Percentiles rank a stretch among this genome's conserved stretches.
Evolutionary conservation across 64 coral and sea anemone species (phyloP).

Genomic region (Platygyra sinensis): DNA sequence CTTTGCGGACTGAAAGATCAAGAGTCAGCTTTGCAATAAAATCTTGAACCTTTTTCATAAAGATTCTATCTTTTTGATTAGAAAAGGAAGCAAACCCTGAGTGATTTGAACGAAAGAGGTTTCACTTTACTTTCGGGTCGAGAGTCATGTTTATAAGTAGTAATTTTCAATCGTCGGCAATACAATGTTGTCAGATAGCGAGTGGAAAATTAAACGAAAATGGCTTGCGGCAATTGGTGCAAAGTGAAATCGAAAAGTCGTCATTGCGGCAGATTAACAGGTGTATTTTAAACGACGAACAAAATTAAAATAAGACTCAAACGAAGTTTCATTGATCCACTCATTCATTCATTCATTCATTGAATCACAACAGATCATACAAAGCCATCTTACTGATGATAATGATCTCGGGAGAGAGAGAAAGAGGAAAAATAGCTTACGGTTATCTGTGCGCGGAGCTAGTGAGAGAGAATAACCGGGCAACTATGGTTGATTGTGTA

Average conservation of each 20-base stretch:
- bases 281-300: constrained; percentile 10
- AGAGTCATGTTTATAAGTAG: background rate
- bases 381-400: background rate
- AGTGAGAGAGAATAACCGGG: background rate
- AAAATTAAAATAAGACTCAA: constrained; percentile 23
- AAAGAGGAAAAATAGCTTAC: background rate
- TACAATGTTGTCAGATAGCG: constrained; percentile 11
- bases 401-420: background rate
- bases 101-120: background rate
- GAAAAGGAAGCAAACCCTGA: background rate
- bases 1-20: constrained; percentile 1
- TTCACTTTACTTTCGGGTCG: background rate
- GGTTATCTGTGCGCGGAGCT: background rate
- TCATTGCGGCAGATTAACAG: constrained; percentile 36
- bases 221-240: constrained; percentile 42
- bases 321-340: background rate
- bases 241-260: constrained; percentile 48
- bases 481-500: background rate
- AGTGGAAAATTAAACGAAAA: constrained; percentile 35
- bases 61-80: background rate
- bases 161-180: constrained; percentile 24
- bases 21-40: background rate
- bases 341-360: constrained; percentile 17
- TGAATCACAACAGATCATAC: constrained; percentile 9
- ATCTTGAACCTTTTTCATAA: background rate